phyloP scores from a whole-genome alignment of 2,113 vertebrate genomes.

The Mustela lutreola region DNA sequence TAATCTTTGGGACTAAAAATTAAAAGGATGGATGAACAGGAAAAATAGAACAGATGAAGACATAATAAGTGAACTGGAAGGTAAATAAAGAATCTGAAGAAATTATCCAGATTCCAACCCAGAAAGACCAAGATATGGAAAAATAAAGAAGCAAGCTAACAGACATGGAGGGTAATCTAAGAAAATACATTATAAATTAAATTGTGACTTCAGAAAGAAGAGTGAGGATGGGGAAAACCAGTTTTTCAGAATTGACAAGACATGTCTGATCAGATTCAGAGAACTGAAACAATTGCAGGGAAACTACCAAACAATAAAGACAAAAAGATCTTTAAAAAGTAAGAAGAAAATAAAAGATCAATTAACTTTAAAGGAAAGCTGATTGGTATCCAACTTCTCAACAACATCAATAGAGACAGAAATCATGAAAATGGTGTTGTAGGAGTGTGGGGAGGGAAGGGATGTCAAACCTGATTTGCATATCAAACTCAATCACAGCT shows the following conservation, averaged over 20 bases:
- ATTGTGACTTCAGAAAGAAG: neutral
- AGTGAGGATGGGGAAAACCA: neutral
- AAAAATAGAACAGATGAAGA: neutral
- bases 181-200: neutral
- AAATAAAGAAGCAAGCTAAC: neutral
- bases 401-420: neutral
- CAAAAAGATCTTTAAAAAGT: neutral
- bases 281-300: neutral
- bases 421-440: neutral
- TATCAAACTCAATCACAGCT: neutral
- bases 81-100: neutral
- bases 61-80: neutral
- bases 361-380: constrained; percentile 36
- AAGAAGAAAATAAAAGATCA: neutral
- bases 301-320: neutral
- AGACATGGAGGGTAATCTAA: neutral
- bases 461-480: neutral
- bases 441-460: neutral
- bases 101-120: neutral
- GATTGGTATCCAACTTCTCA: neutral
- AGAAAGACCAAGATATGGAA: neutral
- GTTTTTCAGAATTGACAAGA: neutral
- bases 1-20: neutral
- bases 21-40: neutral
- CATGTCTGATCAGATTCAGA: neutral